phyloP scores from a whole-genome alignment of 2,888 invertebrate genomes.

The Gryllus longicercus region DNA sequence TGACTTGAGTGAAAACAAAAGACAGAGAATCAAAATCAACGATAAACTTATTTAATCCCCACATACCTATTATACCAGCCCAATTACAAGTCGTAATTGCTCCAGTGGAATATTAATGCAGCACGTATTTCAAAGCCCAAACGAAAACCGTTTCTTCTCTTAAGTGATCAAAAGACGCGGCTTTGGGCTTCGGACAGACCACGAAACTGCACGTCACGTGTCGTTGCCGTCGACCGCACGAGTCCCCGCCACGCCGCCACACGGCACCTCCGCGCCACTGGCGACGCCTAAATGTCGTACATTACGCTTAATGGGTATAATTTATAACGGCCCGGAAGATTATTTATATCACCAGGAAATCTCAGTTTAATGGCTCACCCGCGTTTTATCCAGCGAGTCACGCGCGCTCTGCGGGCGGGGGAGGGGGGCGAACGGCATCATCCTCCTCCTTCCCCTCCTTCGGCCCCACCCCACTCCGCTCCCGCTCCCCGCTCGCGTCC shows the following conservation, averaged over 20 bases:
- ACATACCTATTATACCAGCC: too few relatives aligned
- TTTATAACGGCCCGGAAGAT: constrained; percentile 2
- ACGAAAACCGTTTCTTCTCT: too few relatives aligned
- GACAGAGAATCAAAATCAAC: too few relatives aligned
- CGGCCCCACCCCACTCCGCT: not conserved
- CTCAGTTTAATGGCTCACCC: constrained; percentile 11
- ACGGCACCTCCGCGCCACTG: not conserved
- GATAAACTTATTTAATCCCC: too few relatives aligned
- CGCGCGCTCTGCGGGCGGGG: not conserved
- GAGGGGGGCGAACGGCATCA: not conserved
- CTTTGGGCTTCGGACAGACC: too few relatives aligned
- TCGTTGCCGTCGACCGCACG: too few relatives aligned
- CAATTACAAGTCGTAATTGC: too few relatives aligned
- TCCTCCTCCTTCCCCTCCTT: not conserved
- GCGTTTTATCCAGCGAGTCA: constrained; percentile 17
- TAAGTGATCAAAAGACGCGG: too few relatives aligned
- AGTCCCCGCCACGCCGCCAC: not conserved
- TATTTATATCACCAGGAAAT: constrained; percentile 11
- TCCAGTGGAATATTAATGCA: too few relatives aligned
- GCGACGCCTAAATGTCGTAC: not conserved
- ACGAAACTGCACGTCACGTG: too few relatives aligned
- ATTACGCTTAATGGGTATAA: constrained; percentile 8
- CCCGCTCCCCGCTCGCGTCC: not conserved
- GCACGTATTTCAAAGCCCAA: too few relatives aligned
- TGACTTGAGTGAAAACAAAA: too few relatives aligned